These are phyloP conservation scores for Chironomus tentans DNA, from an alignment of 2,888 invertebrate genomes.

Conservation along the genomic window DNA sequence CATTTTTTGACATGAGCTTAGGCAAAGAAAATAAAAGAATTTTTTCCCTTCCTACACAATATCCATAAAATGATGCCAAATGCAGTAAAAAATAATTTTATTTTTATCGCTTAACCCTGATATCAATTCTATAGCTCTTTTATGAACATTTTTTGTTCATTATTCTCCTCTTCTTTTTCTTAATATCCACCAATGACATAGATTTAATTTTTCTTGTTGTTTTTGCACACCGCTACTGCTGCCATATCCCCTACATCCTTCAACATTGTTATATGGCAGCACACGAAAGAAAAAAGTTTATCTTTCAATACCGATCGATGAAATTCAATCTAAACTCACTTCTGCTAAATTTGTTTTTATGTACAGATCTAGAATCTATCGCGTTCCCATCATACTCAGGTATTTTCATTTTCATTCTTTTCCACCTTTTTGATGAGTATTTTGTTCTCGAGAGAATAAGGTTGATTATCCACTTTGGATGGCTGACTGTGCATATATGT, in stretches of 20 bases:
- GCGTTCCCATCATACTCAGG: background rate
- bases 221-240: background rate
- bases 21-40: background rate
- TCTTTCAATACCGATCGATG: slow-evolving; percentile 8
- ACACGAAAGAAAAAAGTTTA: background rate
- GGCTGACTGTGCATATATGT: too few relatives aligned
- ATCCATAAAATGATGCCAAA: background rate
- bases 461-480: too few relatives aligned
- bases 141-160: background rate
- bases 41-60: background rate
- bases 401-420: background rate
- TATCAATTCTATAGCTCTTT: background rate
- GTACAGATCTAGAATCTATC: background rate
- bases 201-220: background rate
- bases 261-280: background rate
- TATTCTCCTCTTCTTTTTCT: background rate
- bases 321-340: background rate
- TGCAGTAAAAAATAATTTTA: slow-evolving; percentile 13
- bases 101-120: background rate
- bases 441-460: too few relatives aligned
- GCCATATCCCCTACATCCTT: background rate
- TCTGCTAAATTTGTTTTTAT: slow-evolving; percentile 13
- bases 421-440: background rate
- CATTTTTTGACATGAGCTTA: background rate
- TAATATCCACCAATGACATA: background rate